These are phyloP conservation scores for Pachyramphus minor DNA, from an alignment of 2,113 vertebrate species.

Conservation along the genomic window DNA sequence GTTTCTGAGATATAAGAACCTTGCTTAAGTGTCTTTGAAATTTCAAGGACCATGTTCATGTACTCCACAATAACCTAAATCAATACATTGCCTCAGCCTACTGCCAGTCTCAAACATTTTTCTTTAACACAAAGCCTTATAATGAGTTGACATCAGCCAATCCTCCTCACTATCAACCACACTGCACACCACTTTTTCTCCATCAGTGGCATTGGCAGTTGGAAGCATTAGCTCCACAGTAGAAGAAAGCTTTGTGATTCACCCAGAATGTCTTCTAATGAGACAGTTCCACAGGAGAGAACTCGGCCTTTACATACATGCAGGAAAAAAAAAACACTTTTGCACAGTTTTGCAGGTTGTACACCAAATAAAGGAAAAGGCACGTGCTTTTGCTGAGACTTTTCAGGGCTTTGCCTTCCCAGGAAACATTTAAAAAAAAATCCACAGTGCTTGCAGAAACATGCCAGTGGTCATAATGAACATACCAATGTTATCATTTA, in stretches of 20 bases:
- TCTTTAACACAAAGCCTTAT: not conserved
- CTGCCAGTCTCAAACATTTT: not conserved
- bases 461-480: not conserved
- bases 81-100: not conserved
- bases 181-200: not conserved
- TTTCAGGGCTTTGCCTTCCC: not conserved
- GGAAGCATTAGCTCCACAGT: not conserved
- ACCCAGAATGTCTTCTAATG: not conserved
- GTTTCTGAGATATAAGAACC: not conserved
- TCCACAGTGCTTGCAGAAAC: not conserved
- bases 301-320: accelerated
- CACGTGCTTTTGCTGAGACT: not conserved
- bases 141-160: not conserved
- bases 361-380: not conserved
- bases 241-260: not conserved
- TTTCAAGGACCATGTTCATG: not conserved
- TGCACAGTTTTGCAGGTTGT: not conserved
- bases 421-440: not conserved
- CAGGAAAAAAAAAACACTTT: not conserved
- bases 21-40: not conserved
- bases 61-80: not conserved
- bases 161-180: not conserved
- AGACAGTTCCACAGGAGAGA: not conserved
- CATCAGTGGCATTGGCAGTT: not conserved
- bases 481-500: not conserved